Evolutionary conservation across 2,888 invertebrate genomes (phyloP).

Genomic region (Cryptophagus acutangulus): DNA sequence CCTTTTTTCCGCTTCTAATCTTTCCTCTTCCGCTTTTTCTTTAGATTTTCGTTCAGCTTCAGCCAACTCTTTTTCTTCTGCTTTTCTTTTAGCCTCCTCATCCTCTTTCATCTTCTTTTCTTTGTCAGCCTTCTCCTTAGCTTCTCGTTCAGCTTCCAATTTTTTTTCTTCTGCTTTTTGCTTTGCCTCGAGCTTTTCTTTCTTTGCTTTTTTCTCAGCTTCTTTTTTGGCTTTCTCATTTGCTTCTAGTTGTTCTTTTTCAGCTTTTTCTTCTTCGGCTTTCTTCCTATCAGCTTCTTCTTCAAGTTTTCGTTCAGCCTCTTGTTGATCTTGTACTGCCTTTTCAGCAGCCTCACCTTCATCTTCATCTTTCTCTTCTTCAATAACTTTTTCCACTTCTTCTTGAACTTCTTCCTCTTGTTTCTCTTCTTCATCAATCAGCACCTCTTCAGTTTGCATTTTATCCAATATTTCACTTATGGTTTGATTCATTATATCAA

Average conservation of each 20-base stretch:
- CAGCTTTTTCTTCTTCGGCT: conserved; percentile 14
- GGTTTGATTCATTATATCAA: conserved; percentile 12
- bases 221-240: conserved; percentile 30
- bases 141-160: conserved; percentile 19
- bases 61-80: too few species aligned
- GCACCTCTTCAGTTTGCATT: background rate
- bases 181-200: conserved; percentile 14
- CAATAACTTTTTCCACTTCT: conserved; percentile 18
- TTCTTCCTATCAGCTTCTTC: conserved; percentile 15
- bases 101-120: conserved; percentile 19
- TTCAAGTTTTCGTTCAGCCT: conserved; percentile 16
- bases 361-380: conserved; percentile 14
- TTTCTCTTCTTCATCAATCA: conserved; percentile 13
- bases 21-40: conserved; percentile 13
- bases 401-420: conserved; percentile 16
- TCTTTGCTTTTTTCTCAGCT: conserved; percentile 19
- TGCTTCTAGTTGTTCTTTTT: conserved; percentile 19
- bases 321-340: conserved; percentile 15
- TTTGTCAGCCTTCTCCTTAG: conserved; percentile 34
- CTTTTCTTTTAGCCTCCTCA: conserved; percentile 18
- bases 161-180: conserved; percentile 17
- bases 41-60: conserved; percentile 43
- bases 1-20: conserved; percentile 14
- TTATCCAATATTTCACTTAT: conserved; percentile 20
- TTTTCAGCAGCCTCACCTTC: conserved; percentile 11